phyloP scores from a whole-genome alignment of 2,888 invertebrate genomes.

The Phortica magna region DNA sequence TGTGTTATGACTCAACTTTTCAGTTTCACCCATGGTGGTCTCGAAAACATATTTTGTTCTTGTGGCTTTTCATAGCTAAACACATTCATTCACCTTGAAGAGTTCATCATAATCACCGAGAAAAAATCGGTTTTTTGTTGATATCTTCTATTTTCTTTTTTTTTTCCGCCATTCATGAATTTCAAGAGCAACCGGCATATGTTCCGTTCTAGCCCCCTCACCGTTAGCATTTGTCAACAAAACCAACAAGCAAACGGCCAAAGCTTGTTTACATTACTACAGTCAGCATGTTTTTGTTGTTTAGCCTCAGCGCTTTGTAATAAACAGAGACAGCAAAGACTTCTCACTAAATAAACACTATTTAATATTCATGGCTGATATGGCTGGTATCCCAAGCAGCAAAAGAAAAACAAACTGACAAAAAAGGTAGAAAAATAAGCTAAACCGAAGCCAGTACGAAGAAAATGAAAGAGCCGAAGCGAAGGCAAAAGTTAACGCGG shows the following conservation, averaged over 20 bases:
- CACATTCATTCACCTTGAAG: conserved; percentile 4
- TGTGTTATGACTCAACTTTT: background rate
- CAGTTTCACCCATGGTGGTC: background rate
- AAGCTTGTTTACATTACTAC: conserved; percentile 55
- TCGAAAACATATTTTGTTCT: background rate
- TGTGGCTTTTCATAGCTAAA: background rate
- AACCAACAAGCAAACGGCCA: conserved; percentile 30
- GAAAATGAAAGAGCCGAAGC: conserved; percentile 36
- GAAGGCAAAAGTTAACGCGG: too few relatives aligned
- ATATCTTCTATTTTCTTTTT: background rate
- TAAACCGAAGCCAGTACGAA: background rate
- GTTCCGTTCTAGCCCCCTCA: background rate
- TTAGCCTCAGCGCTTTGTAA: background rate
- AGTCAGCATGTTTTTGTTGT: background rate
- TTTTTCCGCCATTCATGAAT: conserved; percentile 14
- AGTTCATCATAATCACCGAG: conserved; percentile 8
- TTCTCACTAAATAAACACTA: conserved; percentile 51
- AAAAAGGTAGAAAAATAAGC: conserved; percentile 29
- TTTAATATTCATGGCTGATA: conserved; percentile 43
- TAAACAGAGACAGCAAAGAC: conserved; percentile 39
- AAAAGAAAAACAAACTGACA: conserved; percentile 25
- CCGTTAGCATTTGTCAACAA: conserved; percentile 1
- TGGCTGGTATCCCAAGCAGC: background rate
- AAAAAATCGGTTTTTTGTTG: background rate
- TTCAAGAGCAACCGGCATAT: conserved; percentile 45